Percentiles rank a stretch among this genome's conserved stretches.
Evolutionary conservation across 2,888 invertebrate genomes (phyloP).

Genomic region (Metacarcinus magister): DNA sequence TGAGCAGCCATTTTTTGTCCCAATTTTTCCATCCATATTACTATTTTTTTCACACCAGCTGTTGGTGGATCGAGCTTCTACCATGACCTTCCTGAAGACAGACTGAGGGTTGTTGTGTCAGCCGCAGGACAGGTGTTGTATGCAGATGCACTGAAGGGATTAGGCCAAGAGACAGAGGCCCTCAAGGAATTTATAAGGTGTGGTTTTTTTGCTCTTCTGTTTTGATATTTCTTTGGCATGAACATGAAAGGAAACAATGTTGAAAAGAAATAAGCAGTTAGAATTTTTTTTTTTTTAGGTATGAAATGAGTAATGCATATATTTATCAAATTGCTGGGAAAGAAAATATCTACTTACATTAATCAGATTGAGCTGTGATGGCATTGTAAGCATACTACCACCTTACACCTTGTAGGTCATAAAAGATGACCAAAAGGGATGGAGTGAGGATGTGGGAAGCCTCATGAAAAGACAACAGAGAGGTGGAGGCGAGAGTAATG

Average conservation of each 20-base stretch:
- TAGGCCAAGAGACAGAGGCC: slow-evolving; percentile 35
- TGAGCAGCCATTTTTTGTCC: background rate
- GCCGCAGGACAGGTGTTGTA: background rate
- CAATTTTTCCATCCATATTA: background rate
- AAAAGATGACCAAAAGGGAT: background rate
- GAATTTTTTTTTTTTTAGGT: too few relatives aligned
- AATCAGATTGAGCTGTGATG: too few relatives aligned
- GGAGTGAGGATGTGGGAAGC: too few relatives aligned
- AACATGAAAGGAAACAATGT: background rate
- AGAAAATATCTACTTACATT: too few relatives aligned
- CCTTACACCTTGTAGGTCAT: too few relatives aligned
- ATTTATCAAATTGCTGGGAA: too few relatives aligned
- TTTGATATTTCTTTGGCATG: background rate
- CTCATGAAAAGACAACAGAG: too few relatives aligned
- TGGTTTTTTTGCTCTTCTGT: background rate
- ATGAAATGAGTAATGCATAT: too few relatives aligned
- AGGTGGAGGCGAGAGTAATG: too few relatives aligned
- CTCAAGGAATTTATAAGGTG: slow-evolving; percentile 53
- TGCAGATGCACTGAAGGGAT: background rate
- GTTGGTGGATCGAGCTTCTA: slow-evolving; percentile 1
- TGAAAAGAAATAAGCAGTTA: too few relatives aligned
- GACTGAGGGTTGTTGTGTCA: background rate
- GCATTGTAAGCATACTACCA: too few relatives aligned
- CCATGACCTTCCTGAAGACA: background rate
- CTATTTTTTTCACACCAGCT: background rate